Evolutionary conservation across 2,797 vertebrate species (phyloP).

Genomic region (Urosaurus nigricauda): DNA sequence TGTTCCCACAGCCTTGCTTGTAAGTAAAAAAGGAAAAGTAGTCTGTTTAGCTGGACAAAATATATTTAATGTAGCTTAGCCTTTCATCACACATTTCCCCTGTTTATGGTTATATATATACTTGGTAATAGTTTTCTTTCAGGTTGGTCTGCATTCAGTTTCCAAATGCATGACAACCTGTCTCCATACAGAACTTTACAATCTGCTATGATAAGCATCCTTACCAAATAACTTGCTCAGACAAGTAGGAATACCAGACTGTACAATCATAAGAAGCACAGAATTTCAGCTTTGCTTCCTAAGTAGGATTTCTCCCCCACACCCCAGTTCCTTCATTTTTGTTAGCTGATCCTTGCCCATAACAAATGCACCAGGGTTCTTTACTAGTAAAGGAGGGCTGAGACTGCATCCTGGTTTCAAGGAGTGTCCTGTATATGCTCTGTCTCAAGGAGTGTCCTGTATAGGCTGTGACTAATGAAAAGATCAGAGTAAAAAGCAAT

Average conservation of each 20-base stretch:
- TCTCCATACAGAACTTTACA: not conserved
- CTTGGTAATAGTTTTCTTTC: not conserved
- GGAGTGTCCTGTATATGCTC: not conserved
- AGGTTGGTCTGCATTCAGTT: not conserved
- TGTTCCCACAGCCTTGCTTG: not conserved
- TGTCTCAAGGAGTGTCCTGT: not conserved
- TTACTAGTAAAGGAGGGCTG: not conserved
- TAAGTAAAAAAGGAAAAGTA: not conserved
- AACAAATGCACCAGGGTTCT: not conserved
- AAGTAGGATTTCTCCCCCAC: not conserved
- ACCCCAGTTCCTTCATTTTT: not conserved
- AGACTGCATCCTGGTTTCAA: not conserved
- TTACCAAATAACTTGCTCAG: slow-evolving; percentile 19
- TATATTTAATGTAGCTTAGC: not conserved
- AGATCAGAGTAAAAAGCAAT: not conserved
- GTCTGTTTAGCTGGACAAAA: not conserved
- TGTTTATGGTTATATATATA: too few species aligned
- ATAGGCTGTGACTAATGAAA: slow-evolving; percentile 15
- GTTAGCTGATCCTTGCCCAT: not conserved
- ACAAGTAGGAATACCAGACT: not conserved
- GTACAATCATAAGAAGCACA: slow-evolving; percentile 4
- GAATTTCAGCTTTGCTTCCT: not conserved
- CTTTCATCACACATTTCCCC: too few species aligned
- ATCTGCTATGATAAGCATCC: not conserved
- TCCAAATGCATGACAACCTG: not conserved